Evolutionary conservation across 1,140 invertebrate genomes (phyloP).

Genomic region (Neuroterus valhalla): DNA sequence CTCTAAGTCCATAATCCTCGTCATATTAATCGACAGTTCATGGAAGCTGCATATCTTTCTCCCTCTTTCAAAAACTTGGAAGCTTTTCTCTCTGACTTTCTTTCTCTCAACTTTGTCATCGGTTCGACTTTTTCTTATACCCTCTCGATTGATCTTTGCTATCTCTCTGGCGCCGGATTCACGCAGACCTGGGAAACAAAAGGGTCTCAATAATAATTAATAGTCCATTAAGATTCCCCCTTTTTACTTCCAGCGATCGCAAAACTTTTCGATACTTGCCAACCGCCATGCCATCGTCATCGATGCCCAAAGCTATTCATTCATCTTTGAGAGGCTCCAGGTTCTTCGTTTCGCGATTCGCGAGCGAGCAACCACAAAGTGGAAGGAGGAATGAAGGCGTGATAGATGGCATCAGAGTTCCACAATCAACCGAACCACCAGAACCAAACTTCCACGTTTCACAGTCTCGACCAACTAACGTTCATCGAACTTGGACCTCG

Average conservation of each 20-base stretch:
- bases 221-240: constrained; percentile 53
- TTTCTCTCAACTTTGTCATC: background rate
- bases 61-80: background rate
- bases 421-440: constrained; percentile 59
- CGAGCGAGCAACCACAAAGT: constrained; percentile 46
- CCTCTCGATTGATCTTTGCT: background rate
- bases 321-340: constrained; percentile 62
- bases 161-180: background rate
- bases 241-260: constrained; percentile 40
- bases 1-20: constrained; percentile 18
- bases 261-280: constrained; percentile 51
- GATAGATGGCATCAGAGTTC: constrained; percentile 68
- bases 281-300: constrained; percentile 56
- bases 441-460: constrained; percentile 26
- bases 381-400: constrained; percentile 63
- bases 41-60: background rate
- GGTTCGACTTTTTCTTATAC: background rate
- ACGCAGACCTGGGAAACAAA: constrained; percentile 34
- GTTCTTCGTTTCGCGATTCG: constrained; percentile 43
- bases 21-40: constrained; percentile 18
- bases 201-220: constrained; percentile 53
- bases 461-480: constrained; percentile 45
- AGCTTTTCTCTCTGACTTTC: background rate
- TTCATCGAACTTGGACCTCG: constrained; percentile 49
- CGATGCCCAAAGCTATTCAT: constrained; percentile 52